Base-by-base conservation (phyloP, 2,113 vertebrate genomes). In the Struthio camelus region DNA sequence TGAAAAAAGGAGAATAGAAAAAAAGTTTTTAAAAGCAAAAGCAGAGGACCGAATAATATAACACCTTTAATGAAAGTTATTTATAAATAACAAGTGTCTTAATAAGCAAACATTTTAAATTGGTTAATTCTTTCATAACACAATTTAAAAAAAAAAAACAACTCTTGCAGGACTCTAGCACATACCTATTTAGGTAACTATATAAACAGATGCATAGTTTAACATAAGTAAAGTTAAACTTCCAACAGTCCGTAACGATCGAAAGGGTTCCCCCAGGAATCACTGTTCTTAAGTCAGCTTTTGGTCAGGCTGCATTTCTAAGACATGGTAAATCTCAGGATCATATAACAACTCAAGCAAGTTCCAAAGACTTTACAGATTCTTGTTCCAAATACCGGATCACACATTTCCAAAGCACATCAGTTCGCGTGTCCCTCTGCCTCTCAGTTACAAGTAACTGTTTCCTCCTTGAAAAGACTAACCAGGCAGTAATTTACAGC, bases 221-320 rank as follows among this genome's bases (percentile, higher is more conserved):
- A 59, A 59, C 30, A 32, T 34, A 10, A 2, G 23, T 3, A 73
- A 44, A 85, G 42, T 50, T 54, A 73, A 59, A 51, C 50, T 88
- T 78, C 44, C 36, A 90, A 70, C 79, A 95, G 23, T 24, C 36
- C 65, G 61, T 42, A 62, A 9, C 32, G 69, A 91, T 53, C 90
- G 91, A 73, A 56, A 61, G 59, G 66, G 36, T n/a, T 78, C 64
- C 30, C 27, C 64, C 27, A 89, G 36, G 48, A 23, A 65, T 40
- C 32, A 78, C 36, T 28, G 24, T 40, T 85, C 53, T 75, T 71
- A 92, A 94, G 65, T 18, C 32, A 81, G 61, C 73, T 78, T 79
- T 77, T 89, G 85, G 76, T 87, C 81, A 83, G 80, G 28, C 54
- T 38, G 69, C 82, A 51, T 54, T 93, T 90, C 87, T 85, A 83